Evolutionary conservation across 2,888 invertebrate genomes (phyloP), one percentile per base, ranked within the genome.

Genomic region (Rhodophaea formosa): DNA sequence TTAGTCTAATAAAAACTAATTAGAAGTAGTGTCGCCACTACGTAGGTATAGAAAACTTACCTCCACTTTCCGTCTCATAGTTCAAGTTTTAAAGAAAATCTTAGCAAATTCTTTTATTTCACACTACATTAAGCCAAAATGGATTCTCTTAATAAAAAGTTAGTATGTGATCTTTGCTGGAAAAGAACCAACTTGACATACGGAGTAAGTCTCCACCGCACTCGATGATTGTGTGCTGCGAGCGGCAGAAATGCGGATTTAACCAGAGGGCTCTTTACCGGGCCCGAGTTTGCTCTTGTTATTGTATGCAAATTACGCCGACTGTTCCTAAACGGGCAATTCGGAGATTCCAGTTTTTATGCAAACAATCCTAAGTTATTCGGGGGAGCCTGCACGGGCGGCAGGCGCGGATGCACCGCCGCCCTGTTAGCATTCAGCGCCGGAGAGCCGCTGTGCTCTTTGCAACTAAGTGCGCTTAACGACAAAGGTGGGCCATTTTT

Each of bases 341-440:
- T 87, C 76, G 82, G 79, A 83, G 86, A 85, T 84, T 84, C 83
- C 77, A 84, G 85, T 88, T 90, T 89, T 89, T 88, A 86, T 86
- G 86, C 87, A 87, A 89, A 89, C 88, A 84, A 69, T 79, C 78
- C 79, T 84, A 85, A 89, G 84, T 88, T 88, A 88, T 87, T 88
- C 89, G 82, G 88, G 85, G 87, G 85, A 84, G 78, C 82, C 80
- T 81, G 82, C 84, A 84, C 80, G 82, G 76, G 81, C 81, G 81
- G 87, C 87, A 87, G 86, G 82, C 82, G 78, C 35, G 51, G 35
- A 35, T 35, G 51, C 51, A 16, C 51, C 51, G 23, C 51, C 51
- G 39, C 39, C n/a, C 39, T n/a, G 23, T 49, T 49, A 49, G 51
- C 51, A 51, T 51, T 51, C 35, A 35, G 12, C 16, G 45, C 6